Percentiles rank a stretch among this genome's conserved stretches.
These are phyloP conservation scores for Molanna angustata DNA, from an alignment of 2,888 invertebrate genomes.

Conservation along the genomic window DNA sequence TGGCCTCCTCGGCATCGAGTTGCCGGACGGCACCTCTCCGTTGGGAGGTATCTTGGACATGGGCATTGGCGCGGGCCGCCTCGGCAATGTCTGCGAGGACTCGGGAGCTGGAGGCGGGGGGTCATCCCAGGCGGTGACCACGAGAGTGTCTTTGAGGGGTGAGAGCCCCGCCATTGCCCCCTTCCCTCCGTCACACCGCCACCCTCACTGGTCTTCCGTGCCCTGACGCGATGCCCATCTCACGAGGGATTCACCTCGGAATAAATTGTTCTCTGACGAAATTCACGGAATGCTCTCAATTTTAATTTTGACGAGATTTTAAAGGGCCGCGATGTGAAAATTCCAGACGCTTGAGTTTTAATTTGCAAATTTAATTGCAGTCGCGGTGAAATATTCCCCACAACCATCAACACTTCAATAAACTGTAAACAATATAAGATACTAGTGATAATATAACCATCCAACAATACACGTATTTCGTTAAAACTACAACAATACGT, in stretches of 20 bases:
- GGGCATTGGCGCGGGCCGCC: slow-evolving; percentile 22
- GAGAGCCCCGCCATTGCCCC: slow-evolving; percentile 37
- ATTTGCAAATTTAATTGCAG: not conserved
- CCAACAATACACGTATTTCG: too few species aligned
- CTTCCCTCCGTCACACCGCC: slow-evolving; percentile 10
- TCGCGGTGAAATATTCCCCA: too few species aligned
- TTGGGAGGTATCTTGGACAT: slow-evolving; percentile 32
- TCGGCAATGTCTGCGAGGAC: slow-evolving; percentile 26
- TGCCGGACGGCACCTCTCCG: slow-evolving; percentile 35
- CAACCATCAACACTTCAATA: too few species aligned
- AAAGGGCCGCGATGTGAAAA: not conserved
- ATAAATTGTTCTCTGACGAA: not conserved
- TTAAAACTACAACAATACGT: too few species aligned
- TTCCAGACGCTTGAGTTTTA: not conserved
- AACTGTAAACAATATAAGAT: too few species aligned
- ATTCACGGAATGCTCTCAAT: not conserved
- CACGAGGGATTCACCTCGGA: not conserved
- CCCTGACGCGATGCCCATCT: not conserved
- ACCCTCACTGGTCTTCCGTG: not conserved
- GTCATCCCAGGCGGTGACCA: slow-evolving; percentile 42
- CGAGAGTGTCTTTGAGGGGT: slow-evolving; percentile 34
- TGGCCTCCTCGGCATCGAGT: slow-evolving; percentile 31
- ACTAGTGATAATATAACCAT: too few species aligned
- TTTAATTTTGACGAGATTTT: not conserved
- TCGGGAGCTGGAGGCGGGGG: slow-evolving; percentile 54